phyloP scores from a whole-genome alignment of 1,140 invertebrate species.

The Scaptomyza montana region DNA sequence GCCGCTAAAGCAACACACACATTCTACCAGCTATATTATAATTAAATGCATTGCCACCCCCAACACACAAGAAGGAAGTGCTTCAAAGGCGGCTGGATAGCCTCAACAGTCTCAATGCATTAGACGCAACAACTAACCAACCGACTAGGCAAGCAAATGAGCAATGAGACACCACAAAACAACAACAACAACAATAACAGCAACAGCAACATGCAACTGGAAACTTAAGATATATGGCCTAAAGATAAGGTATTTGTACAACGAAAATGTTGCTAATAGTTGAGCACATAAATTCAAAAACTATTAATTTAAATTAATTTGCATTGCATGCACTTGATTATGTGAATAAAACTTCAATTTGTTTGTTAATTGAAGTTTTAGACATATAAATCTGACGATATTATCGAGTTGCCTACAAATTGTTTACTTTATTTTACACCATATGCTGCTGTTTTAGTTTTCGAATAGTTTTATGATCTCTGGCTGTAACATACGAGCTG shows the following conservation, averaged over 20 bases:
- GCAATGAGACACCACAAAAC: slow-evolving; percentile 17
- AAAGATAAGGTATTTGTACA: slow-evolving; percentile 2
- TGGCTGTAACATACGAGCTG: background rate
- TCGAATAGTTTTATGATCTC: background rate
- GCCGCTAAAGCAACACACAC: slow-evolving; percentile 59
- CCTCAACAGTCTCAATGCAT: slow-evolving; percentile 7
- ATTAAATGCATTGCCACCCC: slow-evolving; percentile 65
- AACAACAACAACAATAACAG: slow-evolving; percentile 6
- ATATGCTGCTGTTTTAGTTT: background rate
- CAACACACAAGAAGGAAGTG: slow-evolving; percentile 19
- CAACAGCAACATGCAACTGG: too few relatives aligned
- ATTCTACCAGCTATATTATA: slow-evolving; percentile 55
- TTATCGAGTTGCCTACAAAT: too few relatives aligned
- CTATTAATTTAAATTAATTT: slow-evolving; percentile 4
- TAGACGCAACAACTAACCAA: slow-evolving; percentile 21
- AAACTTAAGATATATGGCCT: slow-evolving; percentile 7
- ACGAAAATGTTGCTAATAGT: background rate
- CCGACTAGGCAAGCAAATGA: slow-evolving; percentile 38
- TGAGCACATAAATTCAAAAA: background rate
- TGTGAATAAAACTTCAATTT: too few relatives aligned
- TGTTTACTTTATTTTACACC: background rate
- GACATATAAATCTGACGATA: too few relatives aligned
- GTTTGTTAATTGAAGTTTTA: too few relatives aligned
- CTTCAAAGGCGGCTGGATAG: background rate
- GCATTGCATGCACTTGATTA: too few relatives aligned